Evolutionary conservation across 2,888 invertebrate species (phyloP), one percentile per base, ranked within the genome.

Genomic region (Mystacides longicornis): DNA sequence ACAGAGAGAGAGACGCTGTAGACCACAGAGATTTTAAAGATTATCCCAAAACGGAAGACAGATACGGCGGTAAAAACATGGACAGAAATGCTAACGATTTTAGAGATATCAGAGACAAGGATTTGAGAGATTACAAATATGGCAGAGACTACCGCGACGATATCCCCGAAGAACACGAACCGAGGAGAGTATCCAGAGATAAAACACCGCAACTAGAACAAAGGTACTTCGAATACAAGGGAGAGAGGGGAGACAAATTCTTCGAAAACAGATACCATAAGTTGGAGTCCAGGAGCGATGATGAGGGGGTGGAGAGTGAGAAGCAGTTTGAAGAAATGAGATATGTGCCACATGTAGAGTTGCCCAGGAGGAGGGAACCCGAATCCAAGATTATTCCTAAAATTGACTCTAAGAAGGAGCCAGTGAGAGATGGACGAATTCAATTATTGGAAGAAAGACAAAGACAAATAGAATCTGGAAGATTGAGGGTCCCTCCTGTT

Each of bases 241-340:
- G 64, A 19, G 60, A 63, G 5, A 61, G 60, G 49, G 55, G 58
- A 23, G 61, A 56, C 23, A 58, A 58, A 42, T 60, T 62, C 51
- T 60, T 61, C 22, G 63, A 64, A 42, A 65, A 63, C 21, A 60
- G 63, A 48, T 75, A 74, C 23, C 75, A 74, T 16, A 61, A 61
- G 45, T 59, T 57, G 46, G 61, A 61, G 19, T 57, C 58, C 11
- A 59, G 61, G 19, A 61, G 61, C 45, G 61, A 61, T 23, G 61
- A 61, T 51, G 61, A 61, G 49, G 61, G 61, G 16, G 61, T 61
- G 20, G 61, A 61, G 48, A 61, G 61, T 45, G 61, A 61, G 45
- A 61, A 61, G 43, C 61, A 61, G 23, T 61, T 61, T 47, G 61
- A 61, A 55, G 61, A 61, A 46, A 61, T 61, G 3, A 49, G 59